A percentile compares a stretch with the other conserved stretches of the same genome.
These are phyloP conservation scores for Hypsopygia costalis DNA, from an alignment of 2,888 invertebrate species.

Conservation along the genomic window DNA sequence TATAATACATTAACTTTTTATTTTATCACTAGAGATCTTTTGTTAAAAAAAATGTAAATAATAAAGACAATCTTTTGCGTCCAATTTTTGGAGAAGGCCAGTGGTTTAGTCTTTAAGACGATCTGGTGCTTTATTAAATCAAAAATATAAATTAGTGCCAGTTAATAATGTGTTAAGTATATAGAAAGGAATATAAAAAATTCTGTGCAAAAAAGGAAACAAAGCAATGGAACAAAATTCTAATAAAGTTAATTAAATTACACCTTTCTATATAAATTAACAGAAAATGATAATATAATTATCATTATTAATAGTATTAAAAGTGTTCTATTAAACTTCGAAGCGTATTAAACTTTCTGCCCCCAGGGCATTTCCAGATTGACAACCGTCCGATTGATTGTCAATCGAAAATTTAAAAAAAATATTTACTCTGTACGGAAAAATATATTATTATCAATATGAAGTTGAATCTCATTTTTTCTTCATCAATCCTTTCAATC, in stretches of 20 bases:
- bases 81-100: background rate
- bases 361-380: background rate
- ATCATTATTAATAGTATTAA: background rate
- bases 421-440: too few species aligned
- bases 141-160: background rate
- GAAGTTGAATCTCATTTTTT: too few species aligned
- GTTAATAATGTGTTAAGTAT: background rate
- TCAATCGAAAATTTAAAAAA: background rate
- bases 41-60: background rate
- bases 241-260: too few species aligned
- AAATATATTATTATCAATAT: too few species aligned
- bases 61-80: slow-evolving; percentile 3
- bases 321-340: background rate
- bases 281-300: slow-evolving; percentile 1
- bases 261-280: background rate
- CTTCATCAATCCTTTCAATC: too few species aligned
- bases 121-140: slow-evolving; percentile 3
- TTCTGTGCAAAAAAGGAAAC: too few species aligned
- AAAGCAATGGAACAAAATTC: too few species aligned
- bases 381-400: background rate
- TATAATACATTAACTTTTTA: too few species aligned
- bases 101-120: background rate
- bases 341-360: background rate
- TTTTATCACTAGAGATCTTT: background rate
- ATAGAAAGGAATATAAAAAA: background rate